Conservation (phyloP, 1,140 invertebrate genomes). For the Drosophila trapezifrons region DNA sequence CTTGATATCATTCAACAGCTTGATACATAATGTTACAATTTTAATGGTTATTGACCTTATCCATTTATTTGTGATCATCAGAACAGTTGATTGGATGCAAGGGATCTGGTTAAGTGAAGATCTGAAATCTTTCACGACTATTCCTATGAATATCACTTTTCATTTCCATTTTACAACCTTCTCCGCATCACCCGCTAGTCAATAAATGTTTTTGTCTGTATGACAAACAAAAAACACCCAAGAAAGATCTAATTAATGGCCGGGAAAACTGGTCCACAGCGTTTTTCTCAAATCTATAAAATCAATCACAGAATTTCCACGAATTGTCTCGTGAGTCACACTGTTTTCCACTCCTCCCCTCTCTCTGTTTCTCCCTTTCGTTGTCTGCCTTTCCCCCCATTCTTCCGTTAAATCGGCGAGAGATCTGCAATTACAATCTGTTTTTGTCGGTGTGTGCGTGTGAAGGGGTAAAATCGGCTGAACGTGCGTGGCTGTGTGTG, state of each 20-base stretch:
- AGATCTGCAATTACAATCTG: slow-evolving; percentile 52
- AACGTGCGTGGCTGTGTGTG: slow-evolving; percentile 27
- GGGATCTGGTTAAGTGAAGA: not conserved
- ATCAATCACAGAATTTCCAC: slow-evolving; percentile 44
- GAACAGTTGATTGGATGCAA: not conserved
- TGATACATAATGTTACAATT: not conserved
- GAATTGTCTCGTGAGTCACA: slow-evolving; percentile 39
- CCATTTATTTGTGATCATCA: not conserved
- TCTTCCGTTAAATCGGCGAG: slow-evolving; percentile 15
- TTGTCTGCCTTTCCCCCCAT: slow-evolving; percentile 11
- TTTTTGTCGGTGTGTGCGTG: slow-evolving; percentile 22
- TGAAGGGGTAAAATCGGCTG: slow-evolving; percentile 48
- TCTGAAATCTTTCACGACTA: not conserved
- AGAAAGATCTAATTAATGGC: slow-evolving; percentile 14
- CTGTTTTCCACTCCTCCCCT: slow-evolving; percentile 12
- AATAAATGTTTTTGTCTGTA: slow-evolving; percentile 5
- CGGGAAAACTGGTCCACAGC: slow-evolving; percentile 25
- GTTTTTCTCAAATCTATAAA: slow-evolving; percentile 41
- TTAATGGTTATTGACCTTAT: not conserved
- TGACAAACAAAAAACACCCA: slow-evolving; percentile 21
- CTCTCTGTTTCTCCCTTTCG: not conserved
- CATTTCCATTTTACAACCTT: not conserved
- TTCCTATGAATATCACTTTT: not conserved
- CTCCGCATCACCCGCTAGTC: slow-evolving; percentile 9
- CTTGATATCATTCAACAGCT: not conserved